A percentile compares a stretch with the other conserved stretches of the same genome.
phyloP scores from a whole-genome alignment of 2,113 vertebrate genomes.

The Galbula dea region DNA sequence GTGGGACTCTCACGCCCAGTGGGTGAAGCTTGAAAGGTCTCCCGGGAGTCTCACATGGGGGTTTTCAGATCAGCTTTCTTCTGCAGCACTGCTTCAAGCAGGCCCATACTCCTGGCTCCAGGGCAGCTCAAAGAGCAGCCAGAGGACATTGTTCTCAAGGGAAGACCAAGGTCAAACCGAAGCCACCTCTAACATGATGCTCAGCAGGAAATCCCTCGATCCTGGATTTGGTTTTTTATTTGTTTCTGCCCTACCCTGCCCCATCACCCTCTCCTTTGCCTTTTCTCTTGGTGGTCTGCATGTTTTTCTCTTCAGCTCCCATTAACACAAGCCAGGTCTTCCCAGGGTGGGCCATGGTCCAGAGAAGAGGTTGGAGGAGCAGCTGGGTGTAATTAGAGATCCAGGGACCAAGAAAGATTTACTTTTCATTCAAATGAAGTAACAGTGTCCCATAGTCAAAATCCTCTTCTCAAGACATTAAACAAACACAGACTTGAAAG shows the following conservation, averaged over 20 bases:
- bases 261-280: conserved; percentile 3
- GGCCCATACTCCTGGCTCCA: background rate
- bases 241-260: conserved; percentile 46
- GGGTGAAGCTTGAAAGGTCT: conserved; percentile 34
- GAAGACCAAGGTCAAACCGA: conserved; percentile 34
- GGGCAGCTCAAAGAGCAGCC: conserved; percentile 32
- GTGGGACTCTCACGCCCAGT: background rate
- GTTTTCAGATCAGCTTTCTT: conserved; percentile 6
- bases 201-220: conserved; percentile 6
- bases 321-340: conserved; percentile 52
- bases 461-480: background rate
- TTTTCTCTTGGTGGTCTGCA: conserved; percentile 56
- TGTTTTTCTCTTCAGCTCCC: conserved; percentile 43
- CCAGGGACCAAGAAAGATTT: background rate
- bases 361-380: conserved; percentile 36
- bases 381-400: conserved; percentile 62
- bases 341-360: conserved; percentile 26
- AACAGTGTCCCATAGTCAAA: background rate
- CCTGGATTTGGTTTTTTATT: background rate
- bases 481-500: background rate
- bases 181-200: conserved; percentile 28
- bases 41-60: background rate
- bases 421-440: background rate
- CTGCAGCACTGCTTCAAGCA: background rate
- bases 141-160: conserved; percentile 46